Evolutionary conservation across 2,797 vertebrate genomes (phyloP).

Genomic region (Clarias pachynema): DNA sequence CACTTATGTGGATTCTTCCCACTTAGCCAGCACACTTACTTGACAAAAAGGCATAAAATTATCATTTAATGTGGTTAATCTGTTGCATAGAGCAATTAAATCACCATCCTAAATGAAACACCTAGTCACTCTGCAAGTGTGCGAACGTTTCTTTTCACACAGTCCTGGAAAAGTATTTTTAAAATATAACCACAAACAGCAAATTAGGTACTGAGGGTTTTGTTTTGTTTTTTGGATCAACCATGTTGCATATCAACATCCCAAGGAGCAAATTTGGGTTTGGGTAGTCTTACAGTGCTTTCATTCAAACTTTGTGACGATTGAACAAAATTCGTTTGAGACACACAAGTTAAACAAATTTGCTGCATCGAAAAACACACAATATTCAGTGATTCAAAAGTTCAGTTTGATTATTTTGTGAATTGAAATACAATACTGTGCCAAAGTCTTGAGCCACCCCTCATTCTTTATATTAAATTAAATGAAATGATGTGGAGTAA

Average conservation of each 20-base stretch:
- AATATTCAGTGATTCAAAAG: not conserved
- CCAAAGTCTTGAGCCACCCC: too few species aligned
- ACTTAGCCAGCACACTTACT: not conserved
- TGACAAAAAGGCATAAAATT: not conserved
- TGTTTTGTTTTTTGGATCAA: too few species aligned
- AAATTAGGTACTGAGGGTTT: not conserved
- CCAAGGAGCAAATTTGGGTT: not conserved
- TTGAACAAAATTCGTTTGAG: not conserved
- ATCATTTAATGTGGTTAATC: not conserved
- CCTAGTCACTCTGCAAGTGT: not conserved
- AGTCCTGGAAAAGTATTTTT: not conserved
- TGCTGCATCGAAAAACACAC: not conserved
- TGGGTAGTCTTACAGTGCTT: not conserved
- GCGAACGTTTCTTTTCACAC: not conserved
- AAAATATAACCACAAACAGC: not conserved
- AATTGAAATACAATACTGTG: not conserved
- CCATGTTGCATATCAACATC: too few species aligned
- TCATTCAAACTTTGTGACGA: not conserved
- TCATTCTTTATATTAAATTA: too few species aligned
- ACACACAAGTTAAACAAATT: not conserved
- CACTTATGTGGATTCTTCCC: not conserved
- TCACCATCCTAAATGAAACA: not conserved
- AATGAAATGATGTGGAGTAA: too few species aligned
- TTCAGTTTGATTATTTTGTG: not conserved
- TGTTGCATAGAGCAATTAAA: not conserved